phyloP scores from a whole-genome alignment of 2,888 invertebrate genomes.

The Tipula confusa region DNA sequence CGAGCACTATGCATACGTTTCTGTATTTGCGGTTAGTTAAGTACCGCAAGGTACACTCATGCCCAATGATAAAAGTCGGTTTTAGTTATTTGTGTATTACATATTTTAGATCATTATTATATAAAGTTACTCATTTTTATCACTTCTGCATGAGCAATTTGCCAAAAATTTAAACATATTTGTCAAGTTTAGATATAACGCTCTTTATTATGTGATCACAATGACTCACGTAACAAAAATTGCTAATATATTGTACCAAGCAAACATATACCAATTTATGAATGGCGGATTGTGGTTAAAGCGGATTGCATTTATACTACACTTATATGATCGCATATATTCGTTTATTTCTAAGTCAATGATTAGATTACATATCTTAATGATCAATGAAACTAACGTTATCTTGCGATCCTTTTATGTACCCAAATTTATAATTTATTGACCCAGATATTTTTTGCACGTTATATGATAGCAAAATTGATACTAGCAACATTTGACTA shows the following conservation, averaged over 20 bases:
- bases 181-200: neutral
- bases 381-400: neutral
- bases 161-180: neutral
- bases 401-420: neutral
- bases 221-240: neutral
- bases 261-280: neutral
- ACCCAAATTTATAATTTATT: neutral
- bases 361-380: neutral
- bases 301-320: neutral
- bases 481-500: neutral
- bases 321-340: neutral
- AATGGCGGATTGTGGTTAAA: neutral
- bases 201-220: neutral
- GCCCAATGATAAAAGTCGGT: no score
- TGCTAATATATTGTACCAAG: neutral
- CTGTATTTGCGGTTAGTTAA: no score
- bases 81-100: no score
- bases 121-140: neutral
- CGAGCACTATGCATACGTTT: no score
- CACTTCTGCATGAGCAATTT: neutral
- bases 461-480: neutral
- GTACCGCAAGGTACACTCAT: no score
- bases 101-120: neutral
- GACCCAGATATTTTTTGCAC: neutral
- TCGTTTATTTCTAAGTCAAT: neutral